Evolutionary conservation across 2,888 invertebrate genomes (phyloP).

Genomic region (Merodon equestris): DNA sequence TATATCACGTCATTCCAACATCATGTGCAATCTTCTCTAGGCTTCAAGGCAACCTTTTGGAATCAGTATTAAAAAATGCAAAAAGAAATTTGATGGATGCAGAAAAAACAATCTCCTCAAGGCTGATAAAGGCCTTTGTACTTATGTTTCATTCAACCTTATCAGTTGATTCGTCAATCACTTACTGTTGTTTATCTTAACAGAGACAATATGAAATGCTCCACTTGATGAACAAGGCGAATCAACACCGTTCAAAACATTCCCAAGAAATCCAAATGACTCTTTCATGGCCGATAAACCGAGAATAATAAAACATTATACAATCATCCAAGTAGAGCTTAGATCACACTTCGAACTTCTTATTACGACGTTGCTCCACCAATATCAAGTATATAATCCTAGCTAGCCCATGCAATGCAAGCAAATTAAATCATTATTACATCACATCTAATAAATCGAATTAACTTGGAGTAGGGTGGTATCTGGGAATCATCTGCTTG

Average conservation of each 20-base stretch:
- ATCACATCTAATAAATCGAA: conserved; percentile 7
- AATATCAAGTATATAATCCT: too few species aligned
- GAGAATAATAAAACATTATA: too few species aligned
- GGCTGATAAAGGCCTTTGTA: conserved; percentile 21
- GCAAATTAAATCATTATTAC: conserved; percentile 7
- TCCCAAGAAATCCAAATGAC: conserved; percentile 9
- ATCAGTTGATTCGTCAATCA: conserved; percentile 5
- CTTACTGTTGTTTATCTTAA: conserved; percentile 26
- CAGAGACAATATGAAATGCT: neutral
- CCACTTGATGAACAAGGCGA: conserved; percentile 10
- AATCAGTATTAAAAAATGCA: too few species aligned
- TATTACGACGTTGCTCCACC: too few species aligned
- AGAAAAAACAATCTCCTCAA: too few species aligned
- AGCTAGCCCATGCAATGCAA: neutral
- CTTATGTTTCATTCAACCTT: conserved; percentile 21
- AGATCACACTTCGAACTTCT: too few species aligned
- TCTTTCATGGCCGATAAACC: conserved; percentile 7
- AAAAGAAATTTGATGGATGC: too few species aligned
- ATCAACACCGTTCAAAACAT: neutral
- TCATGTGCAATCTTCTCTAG: too few species aligned
- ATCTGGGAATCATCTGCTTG: conserved; percentile 17
- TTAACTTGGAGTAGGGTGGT: too few species aligned
- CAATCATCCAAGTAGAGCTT: too few species aligned
- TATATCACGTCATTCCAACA: too few species aligned
- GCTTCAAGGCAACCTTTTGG: too few species aligned